Evolutionary conservation across 1,140 invertebrate species (phyloP), one percentile per base, ranked within the genome.

Genomic region (Acromyrmex charruanus): DNA sequence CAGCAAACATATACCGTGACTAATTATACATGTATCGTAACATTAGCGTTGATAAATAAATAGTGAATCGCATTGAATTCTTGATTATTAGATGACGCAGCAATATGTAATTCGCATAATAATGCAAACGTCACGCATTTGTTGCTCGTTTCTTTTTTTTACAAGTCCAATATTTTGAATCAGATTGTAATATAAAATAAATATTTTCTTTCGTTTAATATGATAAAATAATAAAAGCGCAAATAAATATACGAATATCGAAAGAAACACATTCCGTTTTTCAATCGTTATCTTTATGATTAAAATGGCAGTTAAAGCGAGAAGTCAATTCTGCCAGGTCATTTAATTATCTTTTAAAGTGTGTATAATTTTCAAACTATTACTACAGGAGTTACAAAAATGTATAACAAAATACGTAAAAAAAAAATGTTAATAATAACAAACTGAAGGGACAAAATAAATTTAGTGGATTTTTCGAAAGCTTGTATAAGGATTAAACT

Each of bases 41-140:
- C n/a, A 44, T 35, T 16, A 69, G 31, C 28, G 18, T 58, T 55
- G 9, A 31, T 28, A 59, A 4, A 14, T 55, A 44, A 80, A 21
- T 80, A 14, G 35, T 10, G 25, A 44, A 74, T 74, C 18, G 53
- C 25, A 61, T 49, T 49, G 68, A 59, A 44, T 9, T 25, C 51
- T 7, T 5, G n/a, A 18, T 35, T 84, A 84, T 75, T 84, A 84
- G 55, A 84, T 84, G 80, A 84, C 69, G 16, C 80, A 75, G 44
- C 80, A 31, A 39, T 49, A 44, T 21, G 12, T 10, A 58, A 66
- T 66, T 68, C n/a, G 44, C 39, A 51, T 39, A 14, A 55, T 68
- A 55, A 16, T 63, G 10, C 35, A 61, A 82, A 82, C 28, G 53
- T 74, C 49, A 65, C 25, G 61, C 49, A 10, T 58, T 58, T 0